Conservation (phyloP, 2,797 vertebrate genomes). For the Perodicticus potto region DNA sequence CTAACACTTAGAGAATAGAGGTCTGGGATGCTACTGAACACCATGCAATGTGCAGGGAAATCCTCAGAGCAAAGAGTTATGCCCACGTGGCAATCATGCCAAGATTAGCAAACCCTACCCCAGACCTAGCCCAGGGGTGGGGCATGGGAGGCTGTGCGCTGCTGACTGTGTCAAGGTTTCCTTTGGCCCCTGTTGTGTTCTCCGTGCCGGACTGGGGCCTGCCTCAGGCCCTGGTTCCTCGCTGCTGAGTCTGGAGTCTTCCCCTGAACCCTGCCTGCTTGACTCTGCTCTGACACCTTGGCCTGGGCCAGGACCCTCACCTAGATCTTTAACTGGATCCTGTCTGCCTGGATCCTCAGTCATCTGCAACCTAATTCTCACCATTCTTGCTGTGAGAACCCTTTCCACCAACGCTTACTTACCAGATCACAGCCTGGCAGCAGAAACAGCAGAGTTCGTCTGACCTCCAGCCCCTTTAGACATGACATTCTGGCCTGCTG, state of each 20-base stretch:
- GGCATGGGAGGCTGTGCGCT: neutral
- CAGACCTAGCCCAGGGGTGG: neutral
- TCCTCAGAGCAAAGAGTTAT: neutral
- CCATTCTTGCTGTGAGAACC: neutral
- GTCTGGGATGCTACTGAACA: neutral
- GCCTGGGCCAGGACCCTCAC: neutral
- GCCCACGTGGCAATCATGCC: neutral
- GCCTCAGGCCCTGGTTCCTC: neutral
- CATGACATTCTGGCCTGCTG: neutral
- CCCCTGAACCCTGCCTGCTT: neutral
- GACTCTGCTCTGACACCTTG: neutral
- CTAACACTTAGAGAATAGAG: neutral
- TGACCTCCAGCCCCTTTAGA: neutral
- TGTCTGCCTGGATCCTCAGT: neutral
- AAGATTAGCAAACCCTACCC: neutral
- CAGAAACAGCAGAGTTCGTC: neutral
- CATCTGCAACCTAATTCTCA: neutral
- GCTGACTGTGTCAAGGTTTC: neutral
- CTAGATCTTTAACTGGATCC: neutral
- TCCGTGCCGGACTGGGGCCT: neutral
- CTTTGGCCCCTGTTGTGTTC: neutral
- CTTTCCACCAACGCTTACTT: neutral
- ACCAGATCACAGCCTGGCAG: neutral
- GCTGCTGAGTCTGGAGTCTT: neutral
- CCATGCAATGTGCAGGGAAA: neutral